Conservation (phyloP, 2,797 vertebrate species). For the Enteromius thamalakanensis region DNA sequence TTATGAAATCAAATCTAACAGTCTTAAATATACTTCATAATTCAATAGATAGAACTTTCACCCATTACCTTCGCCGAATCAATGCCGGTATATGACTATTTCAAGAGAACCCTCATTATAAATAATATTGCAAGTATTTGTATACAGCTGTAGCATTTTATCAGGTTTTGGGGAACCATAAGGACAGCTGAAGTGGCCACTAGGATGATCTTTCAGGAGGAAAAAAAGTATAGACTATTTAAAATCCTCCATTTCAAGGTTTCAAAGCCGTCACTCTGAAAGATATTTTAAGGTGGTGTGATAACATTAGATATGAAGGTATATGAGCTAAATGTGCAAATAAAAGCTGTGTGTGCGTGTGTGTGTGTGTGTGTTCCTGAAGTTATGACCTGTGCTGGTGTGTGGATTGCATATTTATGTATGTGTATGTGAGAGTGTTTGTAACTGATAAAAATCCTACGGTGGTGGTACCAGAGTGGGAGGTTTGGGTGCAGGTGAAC, state of each 20-base stretch:
- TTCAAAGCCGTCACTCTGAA: slow-evolving; percentile 9
- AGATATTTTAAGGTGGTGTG: background rate
- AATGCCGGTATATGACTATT: slow-evolving; percentile 14
- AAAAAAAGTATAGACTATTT: background rate
- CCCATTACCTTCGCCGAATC: slow-evolving; percentile 21
- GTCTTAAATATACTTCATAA: slow-evolving; percentile 41
- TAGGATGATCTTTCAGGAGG: background rate
- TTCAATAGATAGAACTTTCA: background rate
- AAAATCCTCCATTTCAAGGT: slow-evolving; percentile 21
- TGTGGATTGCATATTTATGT: slow-evolving; percentile 4
- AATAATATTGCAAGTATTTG: background rate
- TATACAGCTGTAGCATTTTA: slow-evolving; percentile 5
- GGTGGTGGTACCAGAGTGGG: slow-evolving; percentile 21
- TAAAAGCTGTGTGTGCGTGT: background rate
- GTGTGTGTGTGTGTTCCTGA: slow-evolving; percentile 20
- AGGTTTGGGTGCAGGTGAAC: background rate
- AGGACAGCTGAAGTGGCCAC: slow-evolving; percentile 2
- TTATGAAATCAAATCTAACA: slow-evolving; percentile 4
- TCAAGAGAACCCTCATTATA: background rate
- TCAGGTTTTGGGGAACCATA: slow-evolving; percentile 27
- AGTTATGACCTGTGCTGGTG: slow-evolving; percentile 22
- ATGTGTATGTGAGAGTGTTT: slow-evolving; percentile 25
- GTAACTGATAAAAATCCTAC: background rate
- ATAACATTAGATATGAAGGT: background rate
- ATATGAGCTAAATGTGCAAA: slow-evolving; percentile 42